Percentiles rank a stretch among this genome's conserved stretches.
Conservation (phyloP, 1,140 invertebrate species). For the Heliconius himera region DNA sequence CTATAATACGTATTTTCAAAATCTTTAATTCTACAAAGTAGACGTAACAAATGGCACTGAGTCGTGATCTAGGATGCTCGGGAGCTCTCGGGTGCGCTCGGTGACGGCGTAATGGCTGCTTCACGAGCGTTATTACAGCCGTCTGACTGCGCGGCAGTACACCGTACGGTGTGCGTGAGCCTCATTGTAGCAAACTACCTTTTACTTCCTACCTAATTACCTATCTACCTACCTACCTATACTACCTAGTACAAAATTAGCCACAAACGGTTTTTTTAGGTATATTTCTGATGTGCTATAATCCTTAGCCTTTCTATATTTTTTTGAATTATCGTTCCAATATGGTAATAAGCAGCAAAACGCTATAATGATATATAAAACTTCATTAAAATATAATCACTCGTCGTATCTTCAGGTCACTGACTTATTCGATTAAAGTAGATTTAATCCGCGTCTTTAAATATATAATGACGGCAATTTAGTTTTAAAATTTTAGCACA, state of each 20-base stretch:
- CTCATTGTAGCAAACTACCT: conserved; percentile 22
- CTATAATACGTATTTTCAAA: neutral
- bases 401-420: conserved; percentile 29
- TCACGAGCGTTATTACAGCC: conserved; percentile 56
- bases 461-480: conserved; percentile 76
- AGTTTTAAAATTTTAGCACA: conserved; percentile 78
- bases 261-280: neutral
- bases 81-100: conserved; percentile 55
- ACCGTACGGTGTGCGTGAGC: conserved; percentile 7
- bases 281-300: neutral
- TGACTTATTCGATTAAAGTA: conserved; percentile 44
- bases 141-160: conserved; percentile 31
- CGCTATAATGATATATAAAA: conserved; percentile 6
- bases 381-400: conserved; percentile 17
- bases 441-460: conserved; percentile 68
- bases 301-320: neutral
- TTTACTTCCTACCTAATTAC: conserved; percentile 26
- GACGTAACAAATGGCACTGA: conserved; percentile 21
- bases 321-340: neutral
- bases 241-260: neutral
- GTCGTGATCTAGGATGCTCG: conserved; percentile 37
- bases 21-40: neutral
- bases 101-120: conserved; percentile 59
- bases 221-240: conserved; percentile 7
- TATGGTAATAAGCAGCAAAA: conserved; percentile 3